phyloP scores from a whole-genome alignment of 1,140 invertebrate species.

The Cotesia glomerata region DNA sequence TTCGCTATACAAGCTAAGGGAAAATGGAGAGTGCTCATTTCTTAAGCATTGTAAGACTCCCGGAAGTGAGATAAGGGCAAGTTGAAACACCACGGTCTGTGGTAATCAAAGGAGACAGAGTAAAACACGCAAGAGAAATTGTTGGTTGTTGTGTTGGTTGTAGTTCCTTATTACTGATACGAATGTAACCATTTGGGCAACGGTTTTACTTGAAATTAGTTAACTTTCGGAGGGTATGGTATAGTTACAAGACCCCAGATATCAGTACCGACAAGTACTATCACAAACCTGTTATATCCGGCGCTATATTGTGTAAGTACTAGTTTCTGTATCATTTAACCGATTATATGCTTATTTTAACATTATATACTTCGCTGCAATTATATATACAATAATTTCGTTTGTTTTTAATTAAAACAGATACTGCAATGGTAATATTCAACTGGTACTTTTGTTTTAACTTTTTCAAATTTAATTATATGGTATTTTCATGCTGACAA shows the following conservation, averaged over 20 bases:
- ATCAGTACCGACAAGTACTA: slow-evolving; percentile 31
- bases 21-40: background rate
- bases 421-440: too few relatives aligned
- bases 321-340: slow-evolving; percentile 42
- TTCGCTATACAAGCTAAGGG: background rate
- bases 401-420: too few relatives aligned
- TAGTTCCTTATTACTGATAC: background rate
- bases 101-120: background rate
- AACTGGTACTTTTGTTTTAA: too few relatives aligned
- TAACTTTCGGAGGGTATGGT: slow-evolving; percentile 34
- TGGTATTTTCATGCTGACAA: too few relatives aligned
- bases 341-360: slow-evolving; percentile 40
- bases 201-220: slow-evolving; percentile 45
- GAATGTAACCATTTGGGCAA: slow-evolving; percentile 10
- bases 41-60: background rate
- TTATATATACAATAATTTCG: too few relatives aligned
- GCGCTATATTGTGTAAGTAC: background rate
- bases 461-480: too few relatives aligned
- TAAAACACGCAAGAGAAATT: background rate
- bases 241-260: slow-evolving; percentile 36
- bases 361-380: too few relatives aligned
- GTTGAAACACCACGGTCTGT: background rate
- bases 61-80: slow-evolving; percentile 1
- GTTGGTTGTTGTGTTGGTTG: too few relatives aligned
- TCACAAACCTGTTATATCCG: slow-evolving; percentile 42